These are phyloP conservation scores for Mastomys coucha DNA, from an alignment of 2,113 vertebrate species.

Conservation along the genomic window DNA sequence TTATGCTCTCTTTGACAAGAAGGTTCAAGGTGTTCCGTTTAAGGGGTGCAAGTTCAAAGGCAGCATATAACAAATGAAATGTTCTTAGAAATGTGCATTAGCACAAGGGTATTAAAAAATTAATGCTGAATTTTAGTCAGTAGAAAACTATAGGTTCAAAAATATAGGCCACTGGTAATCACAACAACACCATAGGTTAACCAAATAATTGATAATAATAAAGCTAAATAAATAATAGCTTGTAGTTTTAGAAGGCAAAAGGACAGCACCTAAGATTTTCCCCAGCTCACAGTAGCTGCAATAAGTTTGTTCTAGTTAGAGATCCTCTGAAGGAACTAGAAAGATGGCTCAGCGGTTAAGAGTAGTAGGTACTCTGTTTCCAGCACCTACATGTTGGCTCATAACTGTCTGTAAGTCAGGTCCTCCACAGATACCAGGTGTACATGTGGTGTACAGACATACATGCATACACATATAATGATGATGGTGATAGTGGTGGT, in stretches of 20 bases:
- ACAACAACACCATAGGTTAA: not conserved
- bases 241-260: slow-evolving; percentile 30
- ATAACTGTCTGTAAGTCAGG: not conserved
- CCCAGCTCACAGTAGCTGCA: not conserved
- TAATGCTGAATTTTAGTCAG: slow-evolving; percentile 57
- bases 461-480: not conserved
- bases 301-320: slow-evolving; percentile 8
- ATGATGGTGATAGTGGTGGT: not conserved
- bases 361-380: not conserved
- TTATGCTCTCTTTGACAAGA: slow-evolving; percentile 28
- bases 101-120: slow-evolving; percentile 32
- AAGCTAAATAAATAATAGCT: slow-evolving; percentile 18
- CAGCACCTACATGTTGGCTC: not conserved
- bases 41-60: slow-evolving; percentile 52
- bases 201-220: slow-evolving; percentile 54
- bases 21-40: slow-evolving; percentile 48
- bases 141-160: slow-evolving; percentile 41
- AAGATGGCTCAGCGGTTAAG: not conserved
- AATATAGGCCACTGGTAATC: not conserved
- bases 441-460: not conserved
- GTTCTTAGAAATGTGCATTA: slow-evolving; percentile 45
- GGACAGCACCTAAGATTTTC: not conserved
- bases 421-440: not conserved
- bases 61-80: slow-evolving; percentile 39
- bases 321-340: not conserved